Evolutionary conservation across 2,797 vertebrate species (phyloP), one percentile per base, ranked within the genome.

Genomic region (Silurus aristotelis): DNA sequence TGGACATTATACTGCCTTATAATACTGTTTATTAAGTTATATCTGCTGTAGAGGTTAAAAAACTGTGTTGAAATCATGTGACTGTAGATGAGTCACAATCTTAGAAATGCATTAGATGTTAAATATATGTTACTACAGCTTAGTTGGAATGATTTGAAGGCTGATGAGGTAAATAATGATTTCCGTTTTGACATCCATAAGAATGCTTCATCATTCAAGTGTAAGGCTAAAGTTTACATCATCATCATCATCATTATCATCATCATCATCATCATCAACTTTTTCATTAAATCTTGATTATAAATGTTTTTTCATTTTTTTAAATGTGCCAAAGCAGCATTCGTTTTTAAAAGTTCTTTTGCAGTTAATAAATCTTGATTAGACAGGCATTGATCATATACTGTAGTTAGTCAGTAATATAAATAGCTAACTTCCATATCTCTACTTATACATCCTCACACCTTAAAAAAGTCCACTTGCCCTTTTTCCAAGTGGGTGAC

Each of bases 381-480:
- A 76, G 22, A 81, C 12, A n/a, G 56, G 68, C 27, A 25, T 9
- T 20, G 58, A 77, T 85, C 87, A 77, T 58, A 73, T 85, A 60
- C 38, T 68, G 31, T 75, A 89, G 89, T 86, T 91, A 89, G 83
- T 87, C 85, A 91, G 89, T 89, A 84, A 89, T 90, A 75, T 85
- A 68, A 87, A 83, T 88, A 75, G 82, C n/a, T 87, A 80, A 88
- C 88, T 87, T 87, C 87, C 71, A 56, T 85, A 63, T 83, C 83
- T 83, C 89, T 90, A 88, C 89, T 92, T 25, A 87, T 72, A 85
- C 73, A 89, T 88, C 84, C 90, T 91, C 90, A 90, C 92, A 93
- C 64, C 72, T 73, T 83, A 31, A 75, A 80, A 81, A 85, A 25
- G 60, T 60, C 71, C 19, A 64, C 27, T 73, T 85, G 52, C 38